phyloP scores from a whole-genome alignment of 2,888 invertebrate genomes.

The Chelonus formosanus region DNA sequence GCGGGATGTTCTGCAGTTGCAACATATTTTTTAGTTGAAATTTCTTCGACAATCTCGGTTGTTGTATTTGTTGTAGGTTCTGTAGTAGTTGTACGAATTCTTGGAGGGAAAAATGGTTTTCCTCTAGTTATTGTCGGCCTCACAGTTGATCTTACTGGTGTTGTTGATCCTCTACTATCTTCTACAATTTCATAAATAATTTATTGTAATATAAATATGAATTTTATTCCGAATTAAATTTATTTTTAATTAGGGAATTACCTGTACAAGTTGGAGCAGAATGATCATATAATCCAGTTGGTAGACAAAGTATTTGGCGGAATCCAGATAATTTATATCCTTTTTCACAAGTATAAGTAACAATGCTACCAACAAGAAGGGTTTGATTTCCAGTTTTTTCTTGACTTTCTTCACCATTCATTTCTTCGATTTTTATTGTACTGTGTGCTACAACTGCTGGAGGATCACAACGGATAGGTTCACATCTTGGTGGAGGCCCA shows the following conservation, averaged over 20 bases:
- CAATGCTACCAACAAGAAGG: slow-evolving; percentile 73
- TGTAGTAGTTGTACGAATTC: slow-evolving; percentile 54
- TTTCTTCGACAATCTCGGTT: slow-evolving; percentile 47
- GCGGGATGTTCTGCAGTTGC: slow-evolving; percentile 54
- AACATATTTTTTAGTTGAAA: slow-evolving; percentile 6
- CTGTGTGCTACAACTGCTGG: slow-evolving; percentile 54
- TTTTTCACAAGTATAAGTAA: slow-evolving; percentile 78
- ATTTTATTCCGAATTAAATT: no score
- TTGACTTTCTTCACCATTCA: slow-evolving; percentile 45
- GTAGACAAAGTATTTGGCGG: slow-evolving; percentile 74
- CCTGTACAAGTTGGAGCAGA: slow-evolving; percentile 78
- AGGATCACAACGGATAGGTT: slow-evolving; percentile 65
- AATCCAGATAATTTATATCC: slow-evolving; percentile 78
- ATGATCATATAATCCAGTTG: slow-evolving; percentile 83
- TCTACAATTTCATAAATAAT: background rate
- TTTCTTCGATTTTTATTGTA: slow-evolving; percentile 54
- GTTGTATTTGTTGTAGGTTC: slow-evolving; percentile 50
- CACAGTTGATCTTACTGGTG: slow-evolving; percentile 50
- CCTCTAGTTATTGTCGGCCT: slow-evolving; percentile 61
- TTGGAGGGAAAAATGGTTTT: slow-evolving; percentile 56
- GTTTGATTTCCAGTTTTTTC: slow-evolving; percentile 53
- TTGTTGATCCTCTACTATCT: slow-evolving; percentile 23
- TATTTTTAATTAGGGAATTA: slow-evolving; percentile 49
- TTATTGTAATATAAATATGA: background rate
- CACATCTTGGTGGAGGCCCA: slow-evolving; percentile 89